Percentiles rank a stretch among this genome's conserved stretches.
Evolutionary conservation across 92 coral and sea anemone genomes (phyloP).

Genomic region (Zoanthus gigantus): DNA sequence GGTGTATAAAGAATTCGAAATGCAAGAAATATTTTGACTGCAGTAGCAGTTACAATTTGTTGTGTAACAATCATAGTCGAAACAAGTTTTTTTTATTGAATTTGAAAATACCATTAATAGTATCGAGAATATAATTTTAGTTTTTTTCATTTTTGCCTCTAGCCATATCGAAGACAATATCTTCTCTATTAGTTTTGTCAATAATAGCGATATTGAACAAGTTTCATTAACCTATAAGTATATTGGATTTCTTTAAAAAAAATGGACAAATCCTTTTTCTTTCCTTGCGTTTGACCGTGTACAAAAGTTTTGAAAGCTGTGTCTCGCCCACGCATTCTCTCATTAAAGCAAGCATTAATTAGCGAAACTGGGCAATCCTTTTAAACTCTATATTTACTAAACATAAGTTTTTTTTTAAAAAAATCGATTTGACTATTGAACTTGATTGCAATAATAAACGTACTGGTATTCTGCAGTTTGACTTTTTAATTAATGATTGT

Average conservation of each 20-base stretch:
- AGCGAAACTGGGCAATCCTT: background rate
- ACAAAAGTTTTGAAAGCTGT: background rate
- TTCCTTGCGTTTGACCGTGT: background rate
- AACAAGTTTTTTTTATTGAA: background rate
- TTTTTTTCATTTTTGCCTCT: too few relatives aligned
- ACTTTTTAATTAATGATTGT: background rate
- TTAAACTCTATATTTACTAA: background rate
- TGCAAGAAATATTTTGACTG: background rate
- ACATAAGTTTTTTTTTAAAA: background rate
- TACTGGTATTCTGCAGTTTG: too few relatives aligned
- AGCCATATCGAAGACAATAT: too few relatives aligned
- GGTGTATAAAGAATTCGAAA: conserved; percentile 1
- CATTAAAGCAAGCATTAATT: too few relatives aligned
- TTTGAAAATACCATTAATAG: background rate
- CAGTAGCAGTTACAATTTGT: conserved; percentile 13
- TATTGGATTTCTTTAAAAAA: background rate
- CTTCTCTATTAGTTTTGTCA: too few relatives aligned
- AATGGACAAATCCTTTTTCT: conserved; percentile 7
- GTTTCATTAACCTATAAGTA: background rate
- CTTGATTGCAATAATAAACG: too few relatives aligned
- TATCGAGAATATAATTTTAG: too few relatives aligned
- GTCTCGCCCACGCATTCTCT: conserved; percentile 1
- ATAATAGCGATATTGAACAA: too few relatives aligned
- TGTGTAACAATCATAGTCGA: conserved; percentile 10
- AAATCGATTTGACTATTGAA: background rate